Percentiles rank a stretch among this genome's conserved stretches.
These are phyloP conservation scores for Drosophila anomelani DNA, from an alignment of 2,888 invertebrate species.

Conservation along the genomic window DNA sequence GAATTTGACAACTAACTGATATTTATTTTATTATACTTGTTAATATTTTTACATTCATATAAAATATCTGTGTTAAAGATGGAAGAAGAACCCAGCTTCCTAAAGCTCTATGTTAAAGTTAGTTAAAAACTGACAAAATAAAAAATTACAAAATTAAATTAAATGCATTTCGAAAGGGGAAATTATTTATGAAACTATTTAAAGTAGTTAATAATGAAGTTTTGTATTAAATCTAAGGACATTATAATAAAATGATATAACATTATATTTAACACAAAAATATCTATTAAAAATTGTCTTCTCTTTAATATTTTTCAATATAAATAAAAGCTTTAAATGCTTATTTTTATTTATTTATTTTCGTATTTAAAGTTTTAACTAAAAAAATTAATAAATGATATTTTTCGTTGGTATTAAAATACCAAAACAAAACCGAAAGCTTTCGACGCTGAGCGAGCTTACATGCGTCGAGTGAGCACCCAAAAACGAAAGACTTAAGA, in stretches of 20 bases:
- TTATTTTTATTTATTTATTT: neutral
- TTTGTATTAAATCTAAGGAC: too few species aligned
- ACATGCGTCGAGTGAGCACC: conserved; percentile 10
- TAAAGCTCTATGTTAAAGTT: too few species aligned
- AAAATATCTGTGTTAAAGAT: too few species aligned
- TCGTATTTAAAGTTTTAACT: neutral
- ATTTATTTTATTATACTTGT: neutral
- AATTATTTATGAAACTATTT: too few species aligned
- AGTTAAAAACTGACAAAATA: neutral
- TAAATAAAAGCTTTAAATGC: too few species aligned
- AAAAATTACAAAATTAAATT: neutral
- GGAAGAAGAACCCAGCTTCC: too few species aligned
- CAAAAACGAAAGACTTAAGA: conserved; percentile 68
- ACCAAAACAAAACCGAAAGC: conserved; percentile 29
- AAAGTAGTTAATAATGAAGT: neutral
- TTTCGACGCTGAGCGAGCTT: conserved; percentile 16
- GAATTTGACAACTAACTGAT: neutral
- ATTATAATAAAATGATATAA: too few species aligned
- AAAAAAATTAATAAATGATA: too few species aligned
- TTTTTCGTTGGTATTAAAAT: neutral
- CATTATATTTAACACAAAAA: too few species aligned
- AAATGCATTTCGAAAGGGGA: neutral
- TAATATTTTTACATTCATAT: neutral
- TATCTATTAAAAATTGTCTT: too few species aligned
- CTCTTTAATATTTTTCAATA: neutral